Conservation (phyloP, 2,888 invertebrate genomes). For the Drosophila buzzatii region DNA sequence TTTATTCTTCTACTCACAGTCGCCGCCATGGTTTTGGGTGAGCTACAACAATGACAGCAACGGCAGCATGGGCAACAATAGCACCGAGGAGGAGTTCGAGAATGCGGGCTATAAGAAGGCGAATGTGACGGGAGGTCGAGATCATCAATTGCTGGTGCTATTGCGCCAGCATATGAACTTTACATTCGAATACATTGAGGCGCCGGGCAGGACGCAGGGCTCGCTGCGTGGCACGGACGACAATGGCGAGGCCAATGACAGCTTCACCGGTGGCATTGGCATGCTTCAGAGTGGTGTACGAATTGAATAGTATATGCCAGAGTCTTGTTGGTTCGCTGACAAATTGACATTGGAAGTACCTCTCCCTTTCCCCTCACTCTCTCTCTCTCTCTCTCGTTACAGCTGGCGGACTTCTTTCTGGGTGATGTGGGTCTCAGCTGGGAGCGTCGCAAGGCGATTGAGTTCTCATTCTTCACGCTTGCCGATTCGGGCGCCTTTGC, state of each 20-base stretch:
- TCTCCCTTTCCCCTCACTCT: too few species aligned
- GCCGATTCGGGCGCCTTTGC: slow-evolving; percentile 92
- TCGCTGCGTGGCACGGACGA: slow-evolving; percentile 85
- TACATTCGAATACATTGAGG: slow-evolving; percentile 90
- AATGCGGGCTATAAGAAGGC: slow-evolving; percentile 60
- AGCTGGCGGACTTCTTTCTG: slow-evolving; percentile 89
- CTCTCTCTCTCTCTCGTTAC: slow-evolving; percentile 66
- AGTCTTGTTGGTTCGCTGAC: neutral
- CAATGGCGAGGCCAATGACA: slow-evolving; percentile 87
- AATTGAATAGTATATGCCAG: neutral
- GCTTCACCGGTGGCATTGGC: slow-evolving; percentile 90
- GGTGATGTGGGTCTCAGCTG: slow-evolving; percentile 91
- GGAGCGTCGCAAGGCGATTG: slow-evolving; percentile 90
- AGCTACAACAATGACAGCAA: slow-evolving; percentile 87
- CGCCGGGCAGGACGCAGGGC: slow-evolving; percentile 90
- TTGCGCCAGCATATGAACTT: slow-evolving; percentile 90
- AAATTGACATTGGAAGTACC: neutral
- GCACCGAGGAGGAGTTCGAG: slow-evolving; percentile 52
- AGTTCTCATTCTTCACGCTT: slow-evolving; percentile 91
- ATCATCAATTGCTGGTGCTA: slow-evolving; percentile 89
- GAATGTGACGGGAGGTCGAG: slow-evolving; percentile 89
- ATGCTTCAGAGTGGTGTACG: slow-evolving; percentile 89
- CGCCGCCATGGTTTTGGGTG: slow-evolving; percentile 92
- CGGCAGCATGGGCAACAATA: slow-evolving; percentile 86
- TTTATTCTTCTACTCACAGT: slow-evolving; percentile 81